A percentile compares a stretch with the other conserved stretches of the same genome.
These are phyloP conservation scores for Mesembrinibis cayennensis DNA, from an alignment of 2,113 vertebrate genomes.

Conservation along the genomic window DNA sequence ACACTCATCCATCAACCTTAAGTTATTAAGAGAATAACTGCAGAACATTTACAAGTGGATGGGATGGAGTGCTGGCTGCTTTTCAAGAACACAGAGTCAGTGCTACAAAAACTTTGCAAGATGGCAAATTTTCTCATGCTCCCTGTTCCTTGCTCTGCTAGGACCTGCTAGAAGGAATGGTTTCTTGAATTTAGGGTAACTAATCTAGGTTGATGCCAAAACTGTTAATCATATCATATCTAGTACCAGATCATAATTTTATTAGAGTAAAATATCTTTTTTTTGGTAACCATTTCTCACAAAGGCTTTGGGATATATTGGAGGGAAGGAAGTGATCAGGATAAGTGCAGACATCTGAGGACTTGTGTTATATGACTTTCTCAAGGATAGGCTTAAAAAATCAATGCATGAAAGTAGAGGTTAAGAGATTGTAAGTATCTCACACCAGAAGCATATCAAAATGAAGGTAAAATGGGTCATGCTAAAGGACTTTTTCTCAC, in stretches of 20 bases:
- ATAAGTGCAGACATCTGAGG: not conserved
- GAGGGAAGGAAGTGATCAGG: not conserved
- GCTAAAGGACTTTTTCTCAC: not conserved
- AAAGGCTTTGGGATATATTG: not conserved
- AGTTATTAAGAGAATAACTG: constrained; percentile 56
- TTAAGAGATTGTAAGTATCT: not conserved
- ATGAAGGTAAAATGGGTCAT: not conserved
- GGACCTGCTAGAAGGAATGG: constrained; percentile 53
- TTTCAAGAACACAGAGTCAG: constrained; percentile 63
- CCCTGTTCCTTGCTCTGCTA: constrained; percentile 57
- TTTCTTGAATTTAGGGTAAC: constrained; percentile 53
- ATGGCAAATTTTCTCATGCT: constrained; percentile 46
- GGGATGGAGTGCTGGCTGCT: constrained; percentile 53
- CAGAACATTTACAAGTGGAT: constrained; percentile 65
- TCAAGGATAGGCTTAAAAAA: not conserved
- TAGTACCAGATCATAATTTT: constrained; percentile 21
- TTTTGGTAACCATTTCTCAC: not conserved
- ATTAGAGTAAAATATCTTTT: not conserved
- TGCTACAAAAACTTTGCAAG: constrained; percentile 49
- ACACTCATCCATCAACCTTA: constrained; percentile 59
- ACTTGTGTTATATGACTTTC: not conserved
- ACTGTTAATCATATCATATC: constrained; percentile 45
- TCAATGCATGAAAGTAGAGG: not conserved
- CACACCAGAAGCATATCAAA: not conserved
- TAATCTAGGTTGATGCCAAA: constrained; percentile 51